phyloP scores from a whole-genome alignment of 1,140 invertebrate species.

The Drosophila neocordata region DNA sequence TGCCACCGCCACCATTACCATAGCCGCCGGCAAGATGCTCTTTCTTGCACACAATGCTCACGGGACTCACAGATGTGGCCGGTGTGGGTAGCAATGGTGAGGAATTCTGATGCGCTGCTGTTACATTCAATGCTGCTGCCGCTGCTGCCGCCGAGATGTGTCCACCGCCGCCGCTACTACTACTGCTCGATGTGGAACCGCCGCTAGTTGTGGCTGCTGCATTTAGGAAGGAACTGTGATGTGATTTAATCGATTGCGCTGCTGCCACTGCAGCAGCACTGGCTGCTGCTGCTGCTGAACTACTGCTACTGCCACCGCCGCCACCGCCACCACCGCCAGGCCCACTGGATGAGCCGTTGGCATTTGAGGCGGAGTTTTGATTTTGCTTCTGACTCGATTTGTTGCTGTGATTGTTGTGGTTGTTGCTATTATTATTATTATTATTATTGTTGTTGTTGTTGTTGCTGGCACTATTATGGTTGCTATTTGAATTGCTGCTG shows the following conservation, averaged over 20 bases:
- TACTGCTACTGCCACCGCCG: conserved; percentile 39
- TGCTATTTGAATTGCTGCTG: conserved; percentile 33
- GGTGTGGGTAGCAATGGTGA: conserved; percentile 85
- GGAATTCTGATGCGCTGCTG: conserved; percentile 80
- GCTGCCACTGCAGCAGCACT: conserved; percentile 72
- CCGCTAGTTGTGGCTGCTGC: conserved; percentile 40
- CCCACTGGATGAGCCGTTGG: conserved; percentile 1
- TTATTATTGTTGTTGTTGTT: conserved; percentile 31
- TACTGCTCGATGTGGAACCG: conserved; percentile 24
- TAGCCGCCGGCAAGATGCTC: conserved; percentile 83
- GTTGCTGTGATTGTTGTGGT: conserved; percentile 29
- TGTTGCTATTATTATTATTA: conserved; percentile 42
- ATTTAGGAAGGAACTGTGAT: conserved; percentile 82
- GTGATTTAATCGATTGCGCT: conserved; percentile 77
- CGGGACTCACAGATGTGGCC: conserved; percentile 86
- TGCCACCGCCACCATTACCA: conserved; percentile 29
- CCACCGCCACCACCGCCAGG: conserved; percentile 13
- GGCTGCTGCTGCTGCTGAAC: conserved; percentile 57
- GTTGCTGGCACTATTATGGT: conserved; percentile 35
- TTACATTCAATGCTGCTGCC: conserved; percentile 69
- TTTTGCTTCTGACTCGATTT: conserved; percentile 58
- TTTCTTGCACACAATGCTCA: conserved; percentile 86
- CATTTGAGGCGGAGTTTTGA: conserved; percentile 24
- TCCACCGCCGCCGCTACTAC: conserved; percentile 29
- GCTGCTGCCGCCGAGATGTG: conserved; percentile 49